Evolutionary conservation across 2,797 vertebrate genomes (phyloP).

Genomic region (Catharus ustulatus): DNA sequence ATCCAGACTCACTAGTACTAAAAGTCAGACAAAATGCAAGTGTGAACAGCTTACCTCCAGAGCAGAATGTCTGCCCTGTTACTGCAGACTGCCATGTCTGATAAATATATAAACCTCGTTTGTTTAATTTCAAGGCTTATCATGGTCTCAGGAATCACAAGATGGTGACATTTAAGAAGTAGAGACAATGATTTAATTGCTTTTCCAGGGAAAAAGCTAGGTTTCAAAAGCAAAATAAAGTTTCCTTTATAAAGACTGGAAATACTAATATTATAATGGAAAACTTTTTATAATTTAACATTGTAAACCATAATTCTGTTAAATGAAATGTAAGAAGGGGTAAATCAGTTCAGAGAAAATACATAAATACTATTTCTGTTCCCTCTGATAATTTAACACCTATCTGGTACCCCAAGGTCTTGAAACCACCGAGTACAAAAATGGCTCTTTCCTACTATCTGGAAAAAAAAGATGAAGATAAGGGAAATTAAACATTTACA

Average conservation of each 20-base stretch:
- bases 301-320: not conserved
- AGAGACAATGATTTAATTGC: conserved; percentile 28
- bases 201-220: conserved; percentile 17
- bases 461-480: not conserved
- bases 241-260: conserved; percentile 4
- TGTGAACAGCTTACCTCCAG: conserved; percentile 15
- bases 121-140: conserved; percentile 58
- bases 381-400: conserved; percentile 1
- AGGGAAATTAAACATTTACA: not conserved
- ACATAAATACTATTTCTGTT: conserved; percentile 21
- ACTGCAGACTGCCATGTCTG: conserved; percentile 2
- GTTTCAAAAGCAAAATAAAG: conserved; percentile 19
- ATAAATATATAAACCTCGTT: conserved; percentile 26
- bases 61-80: conserved; percentile 31
- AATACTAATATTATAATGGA: not conserved
- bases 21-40: conserved; percentile 25
- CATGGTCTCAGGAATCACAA: not conserved
- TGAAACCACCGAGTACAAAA: not conserved
- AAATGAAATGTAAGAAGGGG: not conserved
- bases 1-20: not conserved
- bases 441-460: not conserved
- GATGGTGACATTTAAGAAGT: conserved; percentile 31
- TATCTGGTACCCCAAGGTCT: not conserved
- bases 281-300: not conserved
- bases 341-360: conserved; percentile 4